Percentiles rank a stretch among this genome's conserved stretches.
These are phyloP conservation scores for Lampropteryx suffumata DNA, from an alignment of 2,888 invertebrate species.

Conservation along the genomic window DNA sequence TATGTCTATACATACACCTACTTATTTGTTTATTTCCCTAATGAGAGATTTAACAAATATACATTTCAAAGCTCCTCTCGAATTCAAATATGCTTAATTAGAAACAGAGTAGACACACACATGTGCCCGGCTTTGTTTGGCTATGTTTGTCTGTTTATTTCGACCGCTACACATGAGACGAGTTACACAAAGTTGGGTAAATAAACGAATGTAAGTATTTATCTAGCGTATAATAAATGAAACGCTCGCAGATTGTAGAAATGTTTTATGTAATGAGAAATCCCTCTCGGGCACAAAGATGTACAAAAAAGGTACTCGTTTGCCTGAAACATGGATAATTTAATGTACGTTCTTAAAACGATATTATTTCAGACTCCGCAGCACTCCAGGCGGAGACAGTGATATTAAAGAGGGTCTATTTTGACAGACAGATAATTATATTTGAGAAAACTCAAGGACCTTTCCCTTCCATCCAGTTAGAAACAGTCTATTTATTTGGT, in stretches of 20 bases:
- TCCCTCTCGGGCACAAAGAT: constrained; percentile 5
- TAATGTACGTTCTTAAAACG: constrained; percentile 18
- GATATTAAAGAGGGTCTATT: constrained; percentile 1
- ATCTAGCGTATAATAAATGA: too few relatives aligned
- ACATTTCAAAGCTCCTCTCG: constrained; percentile 3
- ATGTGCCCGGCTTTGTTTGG: constrained; percentile 3
- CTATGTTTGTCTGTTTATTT: constrained; percentile 16
- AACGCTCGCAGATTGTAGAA: constrained; percentile 16
- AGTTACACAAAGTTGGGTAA: constrained; percentile 7
- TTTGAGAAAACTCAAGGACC: neutral
- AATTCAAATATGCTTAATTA: constrained; percentile 20
- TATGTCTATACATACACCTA: too few relatives aligned
- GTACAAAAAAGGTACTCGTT: constrained; percentile 6
- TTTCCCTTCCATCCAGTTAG: neutral
- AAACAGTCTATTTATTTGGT: neutral
- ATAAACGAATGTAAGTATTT: neutral
- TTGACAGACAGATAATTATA: constrained; percentile 3
- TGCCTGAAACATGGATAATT: constrained; percentile 17
- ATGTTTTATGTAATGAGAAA: constrained; percentile 15
- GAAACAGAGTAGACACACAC: neutral
- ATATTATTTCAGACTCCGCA: constrained; percentile 16
- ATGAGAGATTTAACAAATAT: constrained; percentile 18
- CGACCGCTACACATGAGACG: constrained; percentile 5
- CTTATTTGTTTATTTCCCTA: constrained; percentile 4
- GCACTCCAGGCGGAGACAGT: neutral